Base-by-base conservation (phyloP, 2,888 invertebrate genomes). In the Bembecia ichneumoniformis region DNA sequence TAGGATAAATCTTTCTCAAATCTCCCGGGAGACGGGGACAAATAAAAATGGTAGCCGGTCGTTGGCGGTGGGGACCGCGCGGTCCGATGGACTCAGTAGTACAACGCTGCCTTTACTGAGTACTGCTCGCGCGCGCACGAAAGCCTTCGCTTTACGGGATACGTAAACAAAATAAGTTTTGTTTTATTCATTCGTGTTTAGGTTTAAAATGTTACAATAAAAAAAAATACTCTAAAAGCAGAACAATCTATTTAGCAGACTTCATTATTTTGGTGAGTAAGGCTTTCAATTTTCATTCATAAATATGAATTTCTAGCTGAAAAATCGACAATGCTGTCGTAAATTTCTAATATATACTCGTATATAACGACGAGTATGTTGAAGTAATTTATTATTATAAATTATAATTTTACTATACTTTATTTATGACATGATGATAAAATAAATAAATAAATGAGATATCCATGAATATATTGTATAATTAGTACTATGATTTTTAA, bases 1-100 rank as follows among this genome's bases (percentile, higher is more conserved):
- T 63, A 76, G 80, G 81, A 82, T 81, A 77, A 81, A 83, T 82
- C 77, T 77, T 72, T 59, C 68, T 71, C 56, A 58, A 28, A 73
- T 73, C 75, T 79, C 77, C 58, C 59, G 82, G 81, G 83, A 81
- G 76, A 73, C 66, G 68, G 68, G 72, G 69, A 72, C 67, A 71
- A 74, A 78, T 76, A 77, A 84, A 82, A 83, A 83, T 81, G 75
- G 78, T 45, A 28, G 28, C 28, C 28, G 44, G 77, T 76, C 78
- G 75, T 76, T 75, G 74, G 74, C 73, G 77, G 78, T 68, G 77
- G 78, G 78, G 81, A 76, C 70, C 68, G 74, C 74, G 70, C 60
- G 62, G 63, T 63, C 61, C 60, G 46, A 16, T 15, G 17, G 60
- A 59, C 52, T 62, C 72, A 69, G 60, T 82, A 84, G 84, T 84